phyloP scores from a whole-genome alignment of 2,797 vertebrate species.

The Anguilla pacifica region DNA sequence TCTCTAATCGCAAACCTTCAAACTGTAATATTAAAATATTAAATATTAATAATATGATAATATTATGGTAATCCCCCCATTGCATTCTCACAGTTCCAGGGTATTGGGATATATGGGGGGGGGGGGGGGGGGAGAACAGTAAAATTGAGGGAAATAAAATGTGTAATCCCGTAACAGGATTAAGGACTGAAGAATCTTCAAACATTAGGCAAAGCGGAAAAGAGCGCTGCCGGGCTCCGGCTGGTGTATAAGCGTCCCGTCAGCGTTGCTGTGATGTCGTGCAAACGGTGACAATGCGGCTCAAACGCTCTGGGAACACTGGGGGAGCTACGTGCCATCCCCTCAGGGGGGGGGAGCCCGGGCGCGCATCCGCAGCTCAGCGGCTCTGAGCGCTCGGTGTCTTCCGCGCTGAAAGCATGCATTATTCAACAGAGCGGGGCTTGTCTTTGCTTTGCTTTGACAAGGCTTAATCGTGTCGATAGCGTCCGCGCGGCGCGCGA shows the following conservation, averaged over 20 bases:
- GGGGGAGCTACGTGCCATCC: not conserved
- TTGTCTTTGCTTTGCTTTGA: not conserved
- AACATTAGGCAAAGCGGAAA: slow-evolving; percentile 35
- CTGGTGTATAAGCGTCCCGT: not conserved
- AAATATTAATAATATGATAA: no score
- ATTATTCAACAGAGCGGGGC: slow-evolving; percentile 5
- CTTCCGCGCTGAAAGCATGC: not conserved
- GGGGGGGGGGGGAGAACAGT: slow-evolving; percentile 49
- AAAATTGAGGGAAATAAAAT: slow-evolving; percentile 63
- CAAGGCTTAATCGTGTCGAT: not conserved
- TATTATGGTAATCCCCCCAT: slow-evolving; percentile 52
- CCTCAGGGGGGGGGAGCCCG: not conserved
- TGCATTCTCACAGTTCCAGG: slow-evolving; percentile 55
- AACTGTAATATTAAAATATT: slow-evolving; percentile 17
- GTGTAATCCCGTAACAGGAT: slow-evolving; percentile 75
- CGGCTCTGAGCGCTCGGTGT: not conserved
- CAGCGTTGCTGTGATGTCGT: not conserved
- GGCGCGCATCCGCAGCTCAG: not conserved
- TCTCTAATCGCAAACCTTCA: not conserved
- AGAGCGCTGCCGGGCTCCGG: slow-evolving; percentile 15
- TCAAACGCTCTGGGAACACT: not conserved
- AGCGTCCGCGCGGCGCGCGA: not conserved
- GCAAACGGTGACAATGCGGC: not conserved
- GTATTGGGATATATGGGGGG: slow-evolving; percentile 52
- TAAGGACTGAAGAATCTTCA: slow-evolving; percentile 51